Evolutionary conservation across 2,113 vertebrate genomes (phyloP).

Genomic region (Cervus canadensis): DNA sequence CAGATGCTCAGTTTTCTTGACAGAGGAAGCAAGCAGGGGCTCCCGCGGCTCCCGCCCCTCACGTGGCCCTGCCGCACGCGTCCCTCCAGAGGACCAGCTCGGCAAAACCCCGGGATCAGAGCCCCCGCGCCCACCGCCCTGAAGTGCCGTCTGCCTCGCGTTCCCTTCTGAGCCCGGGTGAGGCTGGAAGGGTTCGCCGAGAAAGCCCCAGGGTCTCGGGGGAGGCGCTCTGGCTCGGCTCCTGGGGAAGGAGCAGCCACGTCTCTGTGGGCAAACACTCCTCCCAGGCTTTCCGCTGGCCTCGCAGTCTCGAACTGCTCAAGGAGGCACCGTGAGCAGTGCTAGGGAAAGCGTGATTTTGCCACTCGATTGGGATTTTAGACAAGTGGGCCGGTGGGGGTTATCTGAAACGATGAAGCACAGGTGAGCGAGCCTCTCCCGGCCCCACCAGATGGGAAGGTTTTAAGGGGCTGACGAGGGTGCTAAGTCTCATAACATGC

Average conservation of each 20-base stretch:
- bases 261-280: fast-evolving
- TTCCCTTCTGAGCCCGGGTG: background rate
- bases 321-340: fast-evolving
- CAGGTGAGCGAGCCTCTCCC: background rate
- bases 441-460: background rate
- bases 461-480: background rate
- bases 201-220: background rate
- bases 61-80: fast-evolving
- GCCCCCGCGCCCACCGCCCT: fast-evolving
- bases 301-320: background rate
- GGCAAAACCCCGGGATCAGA: background rate
- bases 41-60: background rate
- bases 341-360: fast-evolving
- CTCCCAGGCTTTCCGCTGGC: background rate
- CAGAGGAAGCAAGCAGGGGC: background rate
- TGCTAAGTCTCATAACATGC: fast-evolving
- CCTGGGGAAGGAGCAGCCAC: background rate
- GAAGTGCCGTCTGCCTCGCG: fast-evolving
- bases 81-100: background rate
- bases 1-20: background rate
- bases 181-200: background rate
- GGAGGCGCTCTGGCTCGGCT: background rate
- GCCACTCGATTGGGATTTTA: background rate
- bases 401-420: background rate
- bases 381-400: background rate